Evolutionary conservation across 2,113 vertebrate genomes (phyloP), one percentile per base, ranked within the genome.

Genomic region (Mola mola): DNA sequence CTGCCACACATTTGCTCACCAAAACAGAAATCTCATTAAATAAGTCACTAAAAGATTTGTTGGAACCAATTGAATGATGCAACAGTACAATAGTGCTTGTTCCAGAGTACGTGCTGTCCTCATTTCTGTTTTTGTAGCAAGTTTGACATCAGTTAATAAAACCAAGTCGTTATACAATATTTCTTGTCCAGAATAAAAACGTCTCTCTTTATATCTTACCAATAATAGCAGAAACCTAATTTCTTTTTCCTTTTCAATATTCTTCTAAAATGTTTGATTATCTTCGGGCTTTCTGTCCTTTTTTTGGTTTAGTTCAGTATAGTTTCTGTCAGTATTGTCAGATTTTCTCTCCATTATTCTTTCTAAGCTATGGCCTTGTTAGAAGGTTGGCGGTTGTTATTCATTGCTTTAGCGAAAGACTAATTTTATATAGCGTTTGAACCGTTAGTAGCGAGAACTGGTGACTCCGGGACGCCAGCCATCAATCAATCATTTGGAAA

Each of bases 401-500:
- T n/a, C n/a, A n/a, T n/a, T n/a, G n/a, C n/a, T n/a, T n/a, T n/a
- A n/a, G n/a, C n/a, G n/a, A n/a, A n/a, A n/a, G n/a, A n/a, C n/a
- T n/a, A n/a, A n/a, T n/a, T n/a, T n/a, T n/a, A n/a, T n/a, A n/a
- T n/a, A n/a, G n/a, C n/a, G n/a, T n/a, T n/a, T n/a, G n/a, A n/a
- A n/a, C 28, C 28, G 28, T 9, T 29, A 5, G 28, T 29, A 1
- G 28, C 28, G 9, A 29, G 9, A 29, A 29, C 9, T 9, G 9
- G 28, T 5, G 2, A 29, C 6, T 29, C 28, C 28, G 28, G 6
- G 28, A 9, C n/a, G n/a, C n/a, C 33, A 13, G 33, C 40, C 67
- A 51, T 19, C 47, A 53, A 17, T 50, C 65, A 24, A 57, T 65
- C 61, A 62, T 53, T 53, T 28, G 64, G 53, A 73, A 33, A 61